Evolutionary conservation across 2,888 invertebrate genomes (phyloP), one percentile per base, ranked within the genome.

Genomic region (Theretra japonica): DNA sequence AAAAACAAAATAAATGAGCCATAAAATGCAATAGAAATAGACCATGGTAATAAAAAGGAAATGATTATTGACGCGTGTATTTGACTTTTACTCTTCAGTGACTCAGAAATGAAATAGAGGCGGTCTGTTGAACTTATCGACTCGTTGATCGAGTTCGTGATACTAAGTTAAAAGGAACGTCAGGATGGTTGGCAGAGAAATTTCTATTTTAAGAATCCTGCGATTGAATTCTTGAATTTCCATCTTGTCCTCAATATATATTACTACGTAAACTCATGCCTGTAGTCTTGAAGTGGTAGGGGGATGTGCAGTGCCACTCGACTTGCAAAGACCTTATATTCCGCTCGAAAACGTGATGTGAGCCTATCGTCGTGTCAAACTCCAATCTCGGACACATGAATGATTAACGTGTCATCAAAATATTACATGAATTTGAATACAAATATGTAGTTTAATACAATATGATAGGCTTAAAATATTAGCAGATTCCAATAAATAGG

Each of bases 41-140:
- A 17, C 28, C 11, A 4, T 21, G 4, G 4, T 59, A 17, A 58
- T 58, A 48, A 56, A 21, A 15, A n/a, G 48, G 28, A 28, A 56
- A 56, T 56, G 17, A 41, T 58, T 58, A 58, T 7, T 17, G 58
- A 41, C 19, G 58, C 58, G 41, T 58, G 57, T 21, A n/a, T 56
- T 53, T 57, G 50, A 69, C 56, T 33, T 41, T 41, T 23, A 65
- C 48, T 48, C 65, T 58, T 58, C 69, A 41, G n/a, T 17, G 33
- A 17, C 41, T 58, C 23, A 25, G 58, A 58, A 48, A 65, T 15
- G 23, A 2, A 23, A 23, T 23, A 48, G 30, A 60, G n/a, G 33
- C 33, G 33, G n/a, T 1, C 8, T 48, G 21, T 23, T 21, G 33
- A 60, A 48, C 23, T 65, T 65, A 23, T 48, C 65, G 21, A 23